Percentiles rank a stretch among this genome's conserved stretches.
Conservation (phyloP, 2,113 vertebrate genomes). For the Pteropus alecto region DNA sequence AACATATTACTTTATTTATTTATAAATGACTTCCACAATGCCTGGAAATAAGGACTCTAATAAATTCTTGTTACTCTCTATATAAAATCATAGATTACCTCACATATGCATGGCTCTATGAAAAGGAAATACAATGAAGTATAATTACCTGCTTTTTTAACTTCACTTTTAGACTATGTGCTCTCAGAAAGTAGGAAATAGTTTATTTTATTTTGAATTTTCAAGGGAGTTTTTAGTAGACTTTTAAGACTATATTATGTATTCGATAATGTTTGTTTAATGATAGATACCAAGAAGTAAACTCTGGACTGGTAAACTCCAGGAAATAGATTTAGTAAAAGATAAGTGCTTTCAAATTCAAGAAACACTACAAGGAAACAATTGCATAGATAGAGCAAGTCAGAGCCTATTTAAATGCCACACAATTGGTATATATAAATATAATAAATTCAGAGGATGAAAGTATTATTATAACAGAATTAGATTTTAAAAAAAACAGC, state of each 20-base stretch:
- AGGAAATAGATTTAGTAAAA: not conserved
- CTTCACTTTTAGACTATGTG: not conserved
- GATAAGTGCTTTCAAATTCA: not conserved
- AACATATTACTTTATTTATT: not conserved
- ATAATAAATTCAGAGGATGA: not conserved
- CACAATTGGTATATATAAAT: not conserved
- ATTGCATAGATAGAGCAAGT: not conserved
- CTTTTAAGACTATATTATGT: not conserved
- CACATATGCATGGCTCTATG: not conserved
- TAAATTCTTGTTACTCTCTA: not conserved
- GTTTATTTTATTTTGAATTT: not conserved
- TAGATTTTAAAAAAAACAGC: not conserved
- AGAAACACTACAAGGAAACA: not conserved
- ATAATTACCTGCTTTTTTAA: not conserved
- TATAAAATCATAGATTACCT: not conserved
- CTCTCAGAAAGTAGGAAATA: not conserved
- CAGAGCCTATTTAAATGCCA: not conserved
- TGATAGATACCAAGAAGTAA: not conserved
- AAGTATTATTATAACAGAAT: not conserved
- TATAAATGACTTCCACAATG: not conserved
- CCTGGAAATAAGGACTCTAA: not conserved
- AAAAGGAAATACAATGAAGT: not conserved
- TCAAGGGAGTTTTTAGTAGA: not conserved
- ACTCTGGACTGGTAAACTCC: not conserved
- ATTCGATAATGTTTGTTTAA: not conserved